These are phyloP conservation scores for Sebastes nivosus DNA, from an alignment of 2,797 vertebrate species.

Conservation along the genomic window DNA sequence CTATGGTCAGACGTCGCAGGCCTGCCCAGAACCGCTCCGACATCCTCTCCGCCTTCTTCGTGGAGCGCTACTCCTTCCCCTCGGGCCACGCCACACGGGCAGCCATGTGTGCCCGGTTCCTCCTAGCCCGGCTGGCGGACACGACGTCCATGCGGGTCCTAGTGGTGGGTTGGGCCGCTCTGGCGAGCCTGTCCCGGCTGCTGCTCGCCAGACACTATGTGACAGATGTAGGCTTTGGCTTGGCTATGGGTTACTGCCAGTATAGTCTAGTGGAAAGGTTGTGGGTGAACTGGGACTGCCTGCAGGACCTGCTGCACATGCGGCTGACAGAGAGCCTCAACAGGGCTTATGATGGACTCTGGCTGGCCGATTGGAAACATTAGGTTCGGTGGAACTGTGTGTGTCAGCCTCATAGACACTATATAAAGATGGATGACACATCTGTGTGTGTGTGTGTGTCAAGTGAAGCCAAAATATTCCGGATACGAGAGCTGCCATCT, in stretches of 20 bases:
- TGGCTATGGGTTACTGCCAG: constrained; percentile 90
- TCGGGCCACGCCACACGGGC: constrained; percentile 91
- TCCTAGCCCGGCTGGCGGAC: constrained; percentile 88
- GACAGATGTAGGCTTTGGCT: constrained; percentile 89
- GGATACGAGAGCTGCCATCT: too few relatives aligned
- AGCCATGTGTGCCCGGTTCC: constrained; percentile 88
- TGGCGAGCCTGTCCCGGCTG: constrained; percentile 89
- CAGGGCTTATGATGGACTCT: constrained; percentile 56
- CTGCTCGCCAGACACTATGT: constrained; percentile 93
- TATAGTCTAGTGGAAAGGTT: constrained; percentile 88
- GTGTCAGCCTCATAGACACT: not conserved
- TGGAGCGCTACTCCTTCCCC: constrained; percentile 93
- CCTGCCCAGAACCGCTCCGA: constrained; percentile 91
- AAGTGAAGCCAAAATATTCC: too few relatives aligned
- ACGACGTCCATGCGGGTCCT: constrained; percentile 87
- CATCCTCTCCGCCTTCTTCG: constrained; percentile 88
- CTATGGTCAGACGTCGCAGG: constrained; percentile 84
- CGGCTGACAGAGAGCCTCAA: constrained; percentile 60
- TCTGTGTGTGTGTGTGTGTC: too few relatives aligned
- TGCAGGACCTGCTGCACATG: constrained; percentile 70
- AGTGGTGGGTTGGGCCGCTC: constrained; percentile 87
- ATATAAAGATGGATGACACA: too few relatives aligned
- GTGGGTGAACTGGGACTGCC: constrained; percentile 87
- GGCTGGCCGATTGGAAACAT: constrained; percentile 53
- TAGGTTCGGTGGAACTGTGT: constrained; percentile 10